Evolutionary conservation across 1,140 invertebrate species (phyloP), one percentile per base, ranked within the genome.

Genomic region (Bombus superbus): DNA sequence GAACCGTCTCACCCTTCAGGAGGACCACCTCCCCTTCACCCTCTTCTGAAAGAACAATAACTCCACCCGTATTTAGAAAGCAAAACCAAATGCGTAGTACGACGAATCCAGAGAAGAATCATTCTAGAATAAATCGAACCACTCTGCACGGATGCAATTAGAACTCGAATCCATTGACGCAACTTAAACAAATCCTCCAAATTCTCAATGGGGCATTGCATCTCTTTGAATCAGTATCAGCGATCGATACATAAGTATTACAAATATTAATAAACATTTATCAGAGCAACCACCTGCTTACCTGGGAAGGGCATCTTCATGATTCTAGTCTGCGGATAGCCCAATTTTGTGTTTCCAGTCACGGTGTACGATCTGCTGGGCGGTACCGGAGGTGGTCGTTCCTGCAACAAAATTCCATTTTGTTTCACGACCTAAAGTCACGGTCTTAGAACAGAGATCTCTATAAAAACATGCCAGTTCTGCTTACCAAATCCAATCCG

Each of bases 231-330:
- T 22, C 47, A 22, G 6, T 53, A 53, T 53, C 47, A 2, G 47
- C 47, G 1, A 53, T 53, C 18, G 8, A 53, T 53, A 53, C 6
- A 22, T 53, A 22, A 22, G 8, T 53, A 53, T 53, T 53, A 32
- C 32, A 32, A 32, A 32, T 32, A 32, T 32, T 32, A 28, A 78
- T 64, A 15, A 8, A 38, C 5, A 10, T 62, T 62, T 64, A 64
- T 59, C 25, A 64, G 18, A 53, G 73, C 38, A 25, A 35, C 18
- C 25, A 15, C 5, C 18, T 66, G 83, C 90, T 94, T 95, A 97
- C 97, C 97, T 94, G 97, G 97, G 95, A 97, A 99, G 86, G 98
- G 97, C 96, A 97, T 97, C 94, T 98, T 98, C 98, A 99, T 98
- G 42, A 98, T 95, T 92, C 98, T 96, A 79, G 97, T 98, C 95